phyloP scores from a whole-genome alignment of 2,888 invertebrate genomes.

The Pelosia muscerda region DNA sequence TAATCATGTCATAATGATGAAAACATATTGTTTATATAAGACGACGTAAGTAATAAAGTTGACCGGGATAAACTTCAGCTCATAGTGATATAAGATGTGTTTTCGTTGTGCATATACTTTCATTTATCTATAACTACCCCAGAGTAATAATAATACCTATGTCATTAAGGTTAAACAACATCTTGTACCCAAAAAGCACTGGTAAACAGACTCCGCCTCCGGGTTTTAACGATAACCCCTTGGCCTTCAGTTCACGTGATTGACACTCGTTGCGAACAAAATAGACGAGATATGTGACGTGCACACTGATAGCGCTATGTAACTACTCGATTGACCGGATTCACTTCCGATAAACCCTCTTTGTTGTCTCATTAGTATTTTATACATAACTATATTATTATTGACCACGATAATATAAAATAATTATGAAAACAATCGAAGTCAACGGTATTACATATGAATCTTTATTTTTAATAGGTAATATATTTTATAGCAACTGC shows the following conservation, averaged over 20 bases:
- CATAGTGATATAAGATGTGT: conserved; percentile 1
- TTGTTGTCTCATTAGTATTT: conserved; percentile 23
- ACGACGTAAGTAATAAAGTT: background rate
- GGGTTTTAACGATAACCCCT: conserved; percentile 32
- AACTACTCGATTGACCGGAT: conserved; percentile 17
- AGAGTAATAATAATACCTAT: background rate
- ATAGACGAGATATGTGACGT: conserved; percentile 42
- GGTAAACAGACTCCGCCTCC: conserved; percentile 27
- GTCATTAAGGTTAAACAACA: conserved; percentile 11
- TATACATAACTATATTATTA: conserved; percentile 8
- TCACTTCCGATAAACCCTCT: conserved; percentile 33
- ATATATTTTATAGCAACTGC: no score
- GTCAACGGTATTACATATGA: background rate
- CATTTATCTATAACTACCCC: background rate
- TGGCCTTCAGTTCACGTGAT: conserved; percentile 45
- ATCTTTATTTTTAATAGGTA: background rate
- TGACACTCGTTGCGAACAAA: conserved; percentile 36
- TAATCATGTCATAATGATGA: background rate
- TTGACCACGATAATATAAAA: background rate
- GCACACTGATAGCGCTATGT: conserved; percentile 25
- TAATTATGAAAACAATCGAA: conserved; percentile 7
- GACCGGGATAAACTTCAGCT: background rate
- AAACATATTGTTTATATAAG: background rate
- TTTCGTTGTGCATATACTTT: background rate
- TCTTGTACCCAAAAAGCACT: conserved; percentile 21